Evolutionary conservation across 2,113 vertebrate genomes (phyloP), one percentile per base, ranked within the genome.

Genomic region (Malurus cyaneus): DNA sequence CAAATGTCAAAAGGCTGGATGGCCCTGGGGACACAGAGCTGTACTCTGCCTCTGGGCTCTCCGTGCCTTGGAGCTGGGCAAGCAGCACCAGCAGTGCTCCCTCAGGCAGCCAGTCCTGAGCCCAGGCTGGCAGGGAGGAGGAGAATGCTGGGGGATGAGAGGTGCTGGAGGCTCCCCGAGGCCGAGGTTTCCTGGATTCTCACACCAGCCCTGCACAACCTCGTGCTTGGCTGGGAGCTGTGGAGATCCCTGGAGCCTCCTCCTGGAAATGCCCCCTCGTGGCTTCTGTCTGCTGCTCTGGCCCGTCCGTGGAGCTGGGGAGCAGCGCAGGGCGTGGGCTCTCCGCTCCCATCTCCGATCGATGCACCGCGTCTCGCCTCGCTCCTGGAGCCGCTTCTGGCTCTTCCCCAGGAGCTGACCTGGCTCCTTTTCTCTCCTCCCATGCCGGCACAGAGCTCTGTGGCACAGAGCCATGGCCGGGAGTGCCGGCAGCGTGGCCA

Each of bases 261-360:
- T 4, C 7, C 23, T 56, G 62, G 62, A 42, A 42, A 19, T 1
- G 36, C 44, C 66, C 31, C 34, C 85, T 53, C 0, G 1, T 52
- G 87, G 57, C 7, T 54, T 2, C 0, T 6, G 1, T 34, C 64
- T 26, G 41, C 67, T 62, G 5, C 0, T 57, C 32, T 7, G 29
- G 32, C 62, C 52, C 0, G 0, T 16, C 6, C 0, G 2, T 9
- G 23, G 49, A 13, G 60, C 69, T 25, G 1, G 1, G 73, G 74
- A 71, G 50, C 53, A 24, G 90, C 1, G 0, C 65, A 2, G 86
- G 47, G 39, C 0, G 1, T 6, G 54, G 0, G 1, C 20, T 62
- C 60, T 32, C 34, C 31, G 41, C 80, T 60, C 49, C 42, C 1
- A 1, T 54, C 88, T 82, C 67, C 2, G 0, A 95, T 90, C 5